Conservation (phyloP, 2,888 invertebrate species). For the Tholera decimalis region DNA sequence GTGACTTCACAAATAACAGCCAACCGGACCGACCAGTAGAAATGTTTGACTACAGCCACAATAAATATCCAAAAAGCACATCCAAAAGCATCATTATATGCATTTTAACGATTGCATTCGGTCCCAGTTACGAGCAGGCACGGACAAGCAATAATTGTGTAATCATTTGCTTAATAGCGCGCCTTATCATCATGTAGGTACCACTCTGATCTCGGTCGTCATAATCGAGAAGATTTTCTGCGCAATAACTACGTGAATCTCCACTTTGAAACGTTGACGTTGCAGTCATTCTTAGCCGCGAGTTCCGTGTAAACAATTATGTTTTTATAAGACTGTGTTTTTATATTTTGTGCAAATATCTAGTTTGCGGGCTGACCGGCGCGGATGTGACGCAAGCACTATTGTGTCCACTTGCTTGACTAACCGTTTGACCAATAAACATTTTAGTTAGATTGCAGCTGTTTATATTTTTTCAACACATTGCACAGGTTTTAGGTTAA, state of each 20-base stretch:
- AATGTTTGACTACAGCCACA: not conserved
- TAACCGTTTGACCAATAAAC: slow-evolving; percentile 70
- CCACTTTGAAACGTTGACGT: slow-evolving; percentile 28
- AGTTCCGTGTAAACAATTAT: slow-evolving; percentile 60
- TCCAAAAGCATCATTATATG: not conserved
- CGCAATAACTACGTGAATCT: slow-evolving; percentile 41
- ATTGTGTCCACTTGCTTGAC: slow-evolving; percentile 82
- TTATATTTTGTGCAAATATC: slow-evolving; percentile 68
- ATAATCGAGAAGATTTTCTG: slow-evolving; percentile 38
- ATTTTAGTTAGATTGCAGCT: slow-evolving; percentile 79
- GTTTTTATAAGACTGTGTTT: slow-evolving; percentile 59
- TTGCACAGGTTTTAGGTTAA: not conserved
- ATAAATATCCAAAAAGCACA: slow-evolving; percentile 6
- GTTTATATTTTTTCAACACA: slow-evolving; percentile 68
- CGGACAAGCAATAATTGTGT: slow-evolving; percentile 51
- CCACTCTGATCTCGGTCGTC: slow-evolving; percentile 25
- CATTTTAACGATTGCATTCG: slow-evolving; percentile 60
- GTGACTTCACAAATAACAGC: not conserved
- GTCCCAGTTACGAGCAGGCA: slow-evolving; percentile 69
- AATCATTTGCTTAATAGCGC: slow-evolving; percentile 58
- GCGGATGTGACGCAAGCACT: slow-evolving; percentile 81
- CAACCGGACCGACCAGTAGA: too few relatives aligned
- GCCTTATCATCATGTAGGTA: slow-evolving; percentile 26
- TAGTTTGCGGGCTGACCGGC: slow-evolving; percentile 66
- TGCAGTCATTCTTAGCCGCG: slow-evolving; percentile 28